Evolutionary conservation across 2,888 invertebrate species (phyloP).

Genomic region (Hypomecis punctinalis): DNA sequence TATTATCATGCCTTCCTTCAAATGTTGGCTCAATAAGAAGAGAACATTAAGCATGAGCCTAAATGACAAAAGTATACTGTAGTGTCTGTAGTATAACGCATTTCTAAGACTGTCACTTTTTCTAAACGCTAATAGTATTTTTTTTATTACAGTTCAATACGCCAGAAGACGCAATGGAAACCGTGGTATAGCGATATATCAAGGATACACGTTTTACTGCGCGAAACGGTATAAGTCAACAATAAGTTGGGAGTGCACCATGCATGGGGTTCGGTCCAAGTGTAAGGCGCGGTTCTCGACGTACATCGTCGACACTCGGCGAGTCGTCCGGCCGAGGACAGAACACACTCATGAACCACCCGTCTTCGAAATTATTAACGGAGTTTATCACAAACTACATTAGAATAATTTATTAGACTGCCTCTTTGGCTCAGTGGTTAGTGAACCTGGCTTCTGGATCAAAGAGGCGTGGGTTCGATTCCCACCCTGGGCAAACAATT

Average conservation of each 20-base stretch:
- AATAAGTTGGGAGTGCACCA: background rate
- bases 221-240: background rate
- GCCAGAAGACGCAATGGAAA: background rate
- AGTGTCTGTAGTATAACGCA: no score
- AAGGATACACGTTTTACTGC: background rate
- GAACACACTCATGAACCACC: conserved; percentile 15
- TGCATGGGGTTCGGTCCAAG: background rate
- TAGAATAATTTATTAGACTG: no score
- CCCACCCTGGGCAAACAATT: no score
- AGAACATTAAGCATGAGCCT: no score
- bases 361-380: background rate
- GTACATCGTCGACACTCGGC: background rate
- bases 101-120: no score
- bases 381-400: background rate
- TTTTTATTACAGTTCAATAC: background rate
- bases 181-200: background rate
- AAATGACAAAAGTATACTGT: no score
- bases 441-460: no score
- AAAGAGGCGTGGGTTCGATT: no score
- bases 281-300: background rate
- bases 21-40: no score
- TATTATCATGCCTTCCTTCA: no score
- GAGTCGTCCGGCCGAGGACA: background rate
- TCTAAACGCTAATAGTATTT: no score
- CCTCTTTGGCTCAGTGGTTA: no score